phyloP scores from a whole-genome alignment of 2,113 vertebrate genomes.

The Oenanthe melanoleuca region DNA sequence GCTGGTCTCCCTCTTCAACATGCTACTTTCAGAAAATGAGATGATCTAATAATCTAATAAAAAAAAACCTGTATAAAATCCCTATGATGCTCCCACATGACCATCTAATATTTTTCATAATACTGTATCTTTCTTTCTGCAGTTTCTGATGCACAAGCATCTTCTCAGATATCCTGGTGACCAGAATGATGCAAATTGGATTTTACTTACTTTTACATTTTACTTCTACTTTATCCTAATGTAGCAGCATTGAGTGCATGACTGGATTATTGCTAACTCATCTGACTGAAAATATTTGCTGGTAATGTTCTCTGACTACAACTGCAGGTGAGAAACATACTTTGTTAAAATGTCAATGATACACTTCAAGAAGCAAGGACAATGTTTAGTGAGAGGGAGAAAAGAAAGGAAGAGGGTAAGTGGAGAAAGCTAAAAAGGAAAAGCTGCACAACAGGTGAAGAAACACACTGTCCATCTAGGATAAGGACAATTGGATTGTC shows the following conservation, averaged over 20 bases:
- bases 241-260: neutral
- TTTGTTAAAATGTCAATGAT: neutral
- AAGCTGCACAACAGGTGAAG: neutral
- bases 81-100: neutral
- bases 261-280: neutral
- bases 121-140: neutral
- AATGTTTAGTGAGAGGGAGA: neutral
- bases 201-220: neutral
- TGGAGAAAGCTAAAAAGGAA: neutral
- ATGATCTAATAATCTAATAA: neutral
- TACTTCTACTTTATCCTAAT: neutral
- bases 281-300: neutral
- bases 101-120: neutral
- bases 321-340: neutral
- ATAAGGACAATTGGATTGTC: neutral
- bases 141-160: neutral
- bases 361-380: neutral
- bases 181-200: neutral
- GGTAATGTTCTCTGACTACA: neutral
- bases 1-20: neutral
- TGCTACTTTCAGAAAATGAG: neutral
- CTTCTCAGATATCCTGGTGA: neutral
- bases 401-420: neutral
- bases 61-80: neutral
- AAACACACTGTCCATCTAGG: neutral